Percentiles rank a stretch among this genome's conserved stretches.
These are phyloP conservation scores for Lutjanus erythropterus DNA, from an alignment of 2,113 vertebrate genomes.

Conservation along the genomic window DNA sequence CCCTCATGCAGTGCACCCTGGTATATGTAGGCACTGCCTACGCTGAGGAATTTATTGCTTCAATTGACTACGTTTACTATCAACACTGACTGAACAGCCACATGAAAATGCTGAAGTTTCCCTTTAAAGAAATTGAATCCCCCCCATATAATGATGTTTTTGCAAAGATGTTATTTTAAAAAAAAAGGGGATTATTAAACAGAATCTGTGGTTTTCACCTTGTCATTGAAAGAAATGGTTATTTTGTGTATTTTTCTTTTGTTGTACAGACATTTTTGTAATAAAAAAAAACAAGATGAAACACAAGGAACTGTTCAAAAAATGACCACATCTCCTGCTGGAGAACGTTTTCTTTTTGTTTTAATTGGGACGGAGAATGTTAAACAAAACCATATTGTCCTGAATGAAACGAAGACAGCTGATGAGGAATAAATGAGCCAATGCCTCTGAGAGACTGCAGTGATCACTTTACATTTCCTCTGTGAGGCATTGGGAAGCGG, in stretches of 20 bases:
- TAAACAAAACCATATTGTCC: slow-evolving; percentile 56
- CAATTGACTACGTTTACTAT: too few species aligned
- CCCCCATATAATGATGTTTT: not conserved
- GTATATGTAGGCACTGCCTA: too few species aligned
- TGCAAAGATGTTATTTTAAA: slow-evolving; percentile 31
- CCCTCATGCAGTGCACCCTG: too few species aligned
- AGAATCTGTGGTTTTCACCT: slow-evolving; percentile 59
- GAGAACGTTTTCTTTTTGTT: slow-evolving; percentile 35
- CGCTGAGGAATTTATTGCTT: too few species aligned
- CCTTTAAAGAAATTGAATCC: slow-evolving; percentile 19
- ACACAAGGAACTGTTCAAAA: slow-evolving; percentile 42
- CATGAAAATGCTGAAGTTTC: too few species aligned
- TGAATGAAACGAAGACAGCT: slow-evolving; percentile 45
- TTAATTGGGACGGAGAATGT: slow-evolving; percentile 68
- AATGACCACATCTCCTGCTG: slow-evolving; percentile 42
- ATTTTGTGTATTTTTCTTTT: slow-evolving; percentile 78
- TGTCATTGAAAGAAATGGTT: slow-evolving; percentile 59
- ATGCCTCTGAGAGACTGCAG: slow-evolving; percentile 27
- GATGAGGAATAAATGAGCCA: slow-evolving; percentile 57
- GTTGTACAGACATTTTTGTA: slow-evolving; percentile 83
- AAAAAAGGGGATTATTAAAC: slow-evolving; percentile 31
- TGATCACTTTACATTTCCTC: slow-evolving; percentile 21
- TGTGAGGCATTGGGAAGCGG: slow-evolving; percentile 9
- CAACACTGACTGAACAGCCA: too few species aligned
- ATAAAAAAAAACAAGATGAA: slow-evolving; percentile 78